Conservation (phyloP, 2,888 invertebrate genomes). For the Charanyca ferruginea region DNA sequence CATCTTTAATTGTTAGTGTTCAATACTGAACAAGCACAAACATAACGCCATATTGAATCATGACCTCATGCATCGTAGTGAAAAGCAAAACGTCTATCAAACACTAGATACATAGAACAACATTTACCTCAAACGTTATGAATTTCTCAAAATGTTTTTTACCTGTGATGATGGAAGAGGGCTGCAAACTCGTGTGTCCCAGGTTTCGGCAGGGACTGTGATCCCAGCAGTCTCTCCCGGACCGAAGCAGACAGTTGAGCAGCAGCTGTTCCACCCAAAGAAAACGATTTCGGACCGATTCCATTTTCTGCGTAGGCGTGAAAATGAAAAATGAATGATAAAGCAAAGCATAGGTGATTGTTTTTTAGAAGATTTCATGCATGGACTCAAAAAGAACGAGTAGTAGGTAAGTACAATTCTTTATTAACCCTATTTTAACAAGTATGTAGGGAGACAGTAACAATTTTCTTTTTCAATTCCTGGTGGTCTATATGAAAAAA, state of each 20-base stretch:
- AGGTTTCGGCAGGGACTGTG: conserved; percentile 96
- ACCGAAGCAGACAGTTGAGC: conserved; percentile 97
- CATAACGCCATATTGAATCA: conserved; percentile 8
- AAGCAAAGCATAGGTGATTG: conserved; percentile 25
- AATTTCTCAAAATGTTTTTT: conserved; percentile 34
- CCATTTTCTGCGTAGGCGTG: conserved; percentile 90
- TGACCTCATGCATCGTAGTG: conserved; percentile 25
- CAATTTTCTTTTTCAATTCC: too few species aligned
- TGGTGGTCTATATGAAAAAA: too few species aligned
- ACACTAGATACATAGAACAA: conserved; percentile 8
- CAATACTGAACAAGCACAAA: conserved; percentile 30
- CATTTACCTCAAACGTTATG: conserved; percentile 2
- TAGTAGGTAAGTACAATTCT: too few species aligned
- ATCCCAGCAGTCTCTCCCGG: conserved; percentile 95
- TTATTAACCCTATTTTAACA: neutral
- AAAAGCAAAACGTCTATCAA: conserved; percentile 10
- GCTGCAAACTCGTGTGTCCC: conserved; percentile 93
- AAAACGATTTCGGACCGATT: conserved; percentile 96
- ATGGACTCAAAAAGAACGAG: neutral
- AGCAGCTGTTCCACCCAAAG: conserved; percentile 96
- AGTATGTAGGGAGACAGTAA: too few species aligned
- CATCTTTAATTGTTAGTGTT: conserved; percentile 37
- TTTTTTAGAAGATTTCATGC: neutral
- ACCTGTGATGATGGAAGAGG: conserved; percentile 92
- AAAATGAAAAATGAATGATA: conserved; percentile 48